phyloP scores from a whole-genome alignment of 92 coral and sea anemone species.

The Micromussa lordhowensis region DNA sequence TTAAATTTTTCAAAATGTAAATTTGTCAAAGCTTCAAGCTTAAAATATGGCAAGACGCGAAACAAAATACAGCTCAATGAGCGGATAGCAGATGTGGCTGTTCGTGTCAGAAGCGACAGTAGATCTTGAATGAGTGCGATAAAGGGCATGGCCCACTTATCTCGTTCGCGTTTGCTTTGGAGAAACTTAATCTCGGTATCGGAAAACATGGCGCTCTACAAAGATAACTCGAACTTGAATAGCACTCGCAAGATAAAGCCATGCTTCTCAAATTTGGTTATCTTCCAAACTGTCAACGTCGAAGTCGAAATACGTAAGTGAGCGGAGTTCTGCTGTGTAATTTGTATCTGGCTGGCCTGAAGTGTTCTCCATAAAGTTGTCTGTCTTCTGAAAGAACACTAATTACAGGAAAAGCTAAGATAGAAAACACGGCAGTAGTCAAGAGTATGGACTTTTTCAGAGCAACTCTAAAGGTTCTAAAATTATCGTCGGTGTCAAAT shows the following conservation, averaged over 20 bases:
- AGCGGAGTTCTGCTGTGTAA: slow-evolving; percentile 20
- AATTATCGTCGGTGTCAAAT: slow-evolving; percentile 27
- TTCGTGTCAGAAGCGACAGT: slow-evolving; percentile 23
- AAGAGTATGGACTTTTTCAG: slow-evolving; percentile 12
- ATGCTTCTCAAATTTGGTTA: slow-evolving; percentile 48
- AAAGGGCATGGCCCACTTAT: slow-evolving; percentile 39
- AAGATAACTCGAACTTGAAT: slow-evolving; percentile 53
- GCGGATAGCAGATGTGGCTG: slow-evolving; percentile 33
- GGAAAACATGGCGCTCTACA: slow-evolving; percentile 45
- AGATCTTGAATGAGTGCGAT: slow-evolving; percentile 30
- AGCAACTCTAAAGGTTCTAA: slow-evolving; percentile 19
- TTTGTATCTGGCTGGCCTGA: neutral
- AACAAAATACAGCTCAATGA: neutral
- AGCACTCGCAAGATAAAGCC: slow-evolving; percentile 31
- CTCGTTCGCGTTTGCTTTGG: slow-evolving; percentile 14
- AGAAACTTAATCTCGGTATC: slow-evolving; percentile 52
- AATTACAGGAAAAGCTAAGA: neutral
- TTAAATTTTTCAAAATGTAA: neutral
- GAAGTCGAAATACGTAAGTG: slow-evolving; percentile 16
- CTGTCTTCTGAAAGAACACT: neutral
- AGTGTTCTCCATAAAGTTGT: neutral
- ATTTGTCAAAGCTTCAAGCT: neutral
- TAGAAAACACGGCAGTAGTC: neutral
- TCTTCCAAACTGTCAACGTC: slow-evolving; percentile 34
- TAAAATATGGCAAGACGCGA: neutral